phyloP scores from a whole-genome alignment of 2,113 vertebrate genomes.

The Nycticebus coucang region DNA sequence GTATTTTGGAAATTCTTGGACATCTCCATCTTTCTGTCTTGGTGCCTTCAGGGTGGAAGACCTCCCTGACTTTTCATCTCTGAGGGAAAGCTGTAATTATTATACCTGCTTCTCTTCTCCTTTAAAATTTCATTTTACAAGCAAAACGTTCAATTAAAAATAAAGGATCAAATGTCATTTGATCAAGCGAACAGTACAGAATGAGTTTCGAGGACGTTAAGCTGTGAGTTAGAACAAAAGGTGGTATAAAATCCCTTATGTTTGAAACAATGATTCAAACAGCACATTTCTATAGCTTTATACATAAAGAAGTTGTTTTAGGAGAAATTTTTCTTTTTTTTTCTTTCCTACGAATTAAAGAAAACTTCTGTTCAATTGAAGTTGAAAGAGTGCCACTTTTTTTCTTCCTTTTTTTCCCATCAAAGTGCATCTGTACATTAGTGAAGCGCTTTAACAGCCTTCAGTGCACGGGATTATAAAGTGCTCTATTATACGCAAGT shows the following conservation, averaged over 20 bases:
- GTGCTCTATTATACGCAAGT: conserved; percentile 75
- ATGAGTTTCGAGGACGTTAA: conserved; percentile 80
- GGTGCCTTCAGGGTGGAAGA: not conserved
- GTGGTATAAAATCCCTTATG: conserved; percentile 80
- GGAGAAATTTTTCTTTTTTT: conserved; percentile 75
- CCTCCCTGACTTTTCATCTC: not conserved
- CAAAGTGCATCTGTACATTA: conserved; percentile 78
- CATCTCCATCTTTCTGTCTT: not conserved
- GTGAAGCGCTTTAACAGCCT: conserved; percentile 77
- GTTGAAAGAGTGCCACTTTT: conserved; percentile 78
- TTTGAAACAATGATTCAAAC: conserved; percentile 80
- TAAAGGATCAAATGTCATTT: conserved; percentile 52
- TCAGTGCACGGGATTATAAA: conserved; percentile 70
- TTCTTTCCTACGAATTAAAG: conserved; percentile 59
- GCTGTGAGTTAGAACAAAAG: conserved; percentile 78
- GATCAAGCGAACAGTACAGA: conserved; percentile 68
- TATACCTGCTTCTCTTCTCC: not conserved
- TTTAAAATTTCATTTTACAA: conserved; percentile 31
- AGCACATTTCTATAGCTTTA: conserved; percentile 67
- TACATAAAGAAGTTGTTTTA: conserved; percentile 78
- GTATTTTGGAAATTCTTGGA: not conserved
- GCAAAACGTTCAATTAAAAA: conserved; percentile 50
- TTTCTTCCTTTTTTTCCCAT: conserved; percentile 75
- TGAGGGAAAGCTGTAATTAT: not conserved
- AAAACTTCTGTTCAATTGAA: conserved; percentile 75